phyloP scores from a whole-genome alignment of 2,888 invertebrate species.

The Abrostola tripartita region DNA sequence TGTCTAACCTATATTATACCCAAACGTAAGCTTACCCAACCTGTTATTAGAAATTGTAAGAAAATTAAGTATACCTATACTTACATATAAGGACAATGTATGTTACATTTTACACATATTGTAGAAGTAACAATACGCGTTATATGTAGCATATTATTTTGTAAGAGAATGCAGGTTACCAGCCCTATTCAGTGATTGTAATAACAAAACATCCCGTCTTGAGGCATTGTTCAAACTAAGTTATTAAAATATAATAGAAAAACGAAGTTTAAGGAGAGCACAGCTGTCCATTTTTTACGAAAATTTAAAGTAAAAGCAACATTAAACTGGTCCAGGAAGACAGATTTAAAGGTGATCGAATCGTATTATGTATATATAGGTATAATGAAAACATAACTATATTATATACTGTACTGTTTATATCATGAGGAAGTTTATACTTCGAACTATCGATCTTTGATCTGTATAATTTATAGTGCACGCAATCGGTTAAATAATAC shows the following conservation, averaged over 20 bases:
- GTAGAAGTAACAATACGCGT: not conserved
- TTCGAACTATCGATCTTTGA: not conserved
- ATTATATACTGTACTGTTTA: not conserved
- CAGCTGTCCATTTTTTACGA: not conserved
- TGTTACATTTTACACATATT: not conserved
- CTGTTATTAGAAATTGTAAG: no score
- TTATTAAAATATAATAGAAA: slow-evolving; percentile 11
- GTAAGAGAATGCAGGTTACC: not conserved
- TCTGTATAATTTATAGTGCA: not conserved
- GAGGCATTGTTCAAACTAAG: slow-evolving; percentile 8
- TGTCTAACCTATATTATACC: no score
- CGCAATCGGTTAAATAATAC: not conserved
- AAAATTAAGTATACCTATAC: no score
- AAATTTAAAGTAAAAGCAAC: not conserved
- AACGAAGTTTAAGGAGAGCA: no score
- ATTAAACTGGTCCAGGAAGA: no score
- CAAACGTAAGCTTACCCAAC: no score
- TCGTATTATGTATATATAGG: no score
- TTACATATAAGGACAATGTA: no score
- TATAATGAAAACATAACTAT: no score
- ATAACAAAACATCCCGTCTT: slow-evolving; percentile 24
- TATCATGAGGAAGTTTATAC: not conserved
- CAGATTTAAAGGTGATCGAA: no score
- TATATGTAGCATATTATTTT: not conserved
- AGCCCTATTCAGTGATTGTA: not conserved